Conservation (phyloP, 2,113 vertebrate species). For the Okapia johnstoni region DNA sequence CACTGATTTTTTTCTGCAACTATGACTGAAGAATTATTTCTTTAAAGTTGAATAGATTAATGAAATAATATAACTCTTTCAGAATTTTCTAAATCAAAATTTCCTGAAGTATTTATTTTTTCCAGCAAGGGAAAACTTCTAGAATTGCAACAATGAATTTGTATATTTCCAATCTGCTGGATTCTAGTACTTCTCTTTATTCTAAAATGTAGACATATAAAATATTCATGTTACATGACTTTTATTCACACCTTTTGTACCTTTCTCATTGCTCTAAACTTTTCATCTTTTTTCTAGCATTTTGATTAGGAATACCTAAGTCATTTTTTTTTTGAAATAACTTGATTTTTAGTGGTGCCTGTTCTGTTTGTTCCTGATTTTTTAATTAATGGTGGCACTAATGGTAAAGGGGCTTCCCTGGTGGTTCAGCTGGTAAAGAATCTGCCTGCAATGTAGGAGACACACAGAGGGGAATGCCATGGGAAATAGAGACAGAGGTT, state of each 20-base stretch:
- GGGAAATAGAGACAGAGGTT: background rate
- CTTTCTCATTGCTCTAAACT: background rate
- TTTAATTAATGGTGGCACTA: background rate
- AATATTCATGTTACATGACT: background rate
- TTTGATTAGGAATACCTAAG: background rate
- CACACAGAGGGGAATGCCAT: too few relatives aligned
- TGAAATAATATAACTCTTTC: background rate
- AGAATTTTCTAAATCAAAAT: background rate
- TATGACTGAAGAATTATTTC: background rate
- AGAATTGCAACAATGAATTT: background rate
- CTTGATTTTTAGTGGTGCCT: background rate
- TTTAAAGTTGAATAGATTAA: background rate
- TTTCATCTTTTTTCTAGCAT: background rate
- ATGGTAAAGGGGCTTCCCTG: background rate
- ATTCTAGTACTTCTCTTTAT: background rate
- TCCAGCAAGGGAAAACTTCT: background rate
- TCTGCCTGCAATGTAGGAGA: background rate
- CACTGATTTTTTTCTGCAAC: background rate
- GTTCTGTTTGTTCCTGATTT: background rate
- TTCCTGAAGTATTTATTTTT: background rate
- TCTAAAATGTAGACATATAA: background rate
- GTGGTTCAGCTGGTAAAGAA: background rate
- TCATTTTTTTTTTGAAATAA: background rate
- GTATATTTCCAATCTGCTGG: background rate
- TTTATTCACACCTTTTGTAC: background rate